phyloP scores from a whole-genome alignment of 2,797 vertebrate species.

The Melanogrammus aeglefinus region DNA sequence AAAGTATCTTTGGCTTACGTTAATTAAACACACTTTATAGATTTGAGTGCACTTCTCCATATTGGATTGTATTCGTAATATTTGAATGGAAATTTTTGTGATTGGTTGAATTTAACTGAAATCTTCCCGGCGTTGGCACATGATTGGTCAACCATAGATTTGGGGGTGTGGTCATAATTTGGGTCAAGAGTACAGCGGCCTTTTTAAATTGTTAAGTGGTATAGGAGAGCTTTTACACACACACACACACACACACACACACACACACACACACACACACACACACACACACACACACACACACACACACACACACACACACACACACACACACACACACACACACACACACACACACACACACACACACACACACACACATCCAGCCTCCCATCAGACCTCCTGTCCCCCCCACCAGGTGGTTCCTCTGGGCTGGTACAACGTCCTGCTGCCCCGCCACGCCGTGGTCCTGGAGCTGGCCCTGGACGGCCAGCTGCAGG shows the following conservation, averaged over 20 bases:
- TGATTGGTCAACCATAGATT: background rate
- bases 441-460: conserved; percentile 58
- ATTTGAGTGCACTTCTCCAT: background rate
- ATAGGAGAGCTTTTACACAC: background rate
- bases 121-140: too few relatives aligned
- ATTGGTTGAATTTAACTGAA: background rate
- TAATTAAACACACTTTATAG: background rate
- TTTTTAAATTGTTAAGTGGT: too few relatives aligned
- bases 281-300: too few relatives aligned
- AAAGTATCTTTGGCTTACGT: too few relatives aligned
- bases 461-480: conserved; percentile 72
- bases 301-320: too few relatives aligned
- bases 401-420: conserved; percentile 45
- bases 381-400: background rate
- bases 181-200: too few relatives aligned
- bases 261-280: too few relatives aligned
- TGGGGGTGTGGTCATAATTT: background rate
- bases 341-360: background rate
- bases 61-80: too few relatives aligned
- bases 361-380: background rate
- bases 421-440: conserved; percentile 62
- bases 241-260: background rate
- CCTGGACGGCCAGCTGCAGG: conserved; percentile 39
- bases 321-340: background rate
- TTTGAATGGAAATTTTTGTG: too few relatives aligned